Evolutionary conservation across 2,888 invertebrate genomes (phyloP).

Genomic region (Geotrupes spiniger): DNA sequence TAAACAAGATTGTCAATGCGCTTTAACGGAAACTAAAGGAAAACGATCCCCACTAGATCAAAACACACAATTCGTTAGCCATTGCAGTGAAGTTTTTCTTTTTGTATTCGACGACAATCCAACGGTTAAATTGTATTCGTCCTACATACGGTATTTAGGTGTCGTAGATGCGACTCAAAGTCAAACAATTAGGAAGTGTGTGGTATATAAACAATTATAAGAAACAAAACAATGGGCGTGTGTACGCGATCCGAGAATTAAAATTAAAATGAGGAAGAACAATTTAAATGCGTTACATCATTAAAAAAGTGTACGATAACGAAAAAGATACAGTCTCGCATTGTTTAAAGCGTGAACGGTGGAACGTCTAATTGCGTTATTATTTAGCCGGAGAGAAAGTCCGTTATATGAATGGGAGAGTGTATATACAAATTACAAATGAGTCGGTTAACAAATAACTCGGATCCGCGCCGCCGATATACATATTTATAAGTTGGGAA

Average conservation of each 20-base stretch:
- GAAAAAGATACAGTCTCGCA: constrained; percentile 10
- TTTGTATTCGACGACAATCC: no score
- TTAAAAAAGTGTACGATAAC: constrained; percentile 7
- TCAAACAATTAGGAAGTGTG: constrained; percentile 2
- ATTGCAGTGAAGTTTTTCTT: no score
- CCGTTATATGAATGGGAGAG: constrained; percentile 21
- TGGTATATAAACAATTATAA: constrained; percentile 4
- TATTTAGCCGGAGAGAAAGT: constrained; percentile 12
- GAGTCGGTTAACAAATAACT: constrained; percentile 34
- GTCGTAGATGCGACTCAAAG: no score
- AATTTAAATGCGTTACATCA: constrained; percentile 9
- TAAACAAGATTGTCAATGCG: no score
- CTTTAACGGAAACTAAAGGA: no score
- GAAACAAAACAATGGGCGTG: constrained; percentile 3
- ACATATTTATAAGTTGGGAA: constrained; percentile 36
- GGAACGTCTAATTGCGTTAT: constrained; percentile 13
- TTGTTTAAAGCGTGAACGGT: constrained; percentile 13
- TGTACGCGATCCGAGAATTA: not conserved
- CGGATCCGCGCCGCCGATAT: constrained; percentile 28
- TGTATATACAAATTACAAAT: constrained; percentile 33
- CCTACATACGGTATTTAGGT: no score
- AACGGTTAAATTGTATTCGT: no score
- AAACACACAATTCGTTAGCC: no score
- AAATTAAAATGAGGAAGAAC: constrained; percentile 9
- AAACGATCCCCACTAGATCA: no score